Conservation (phyloP, 2,113 vertebrate genomes). For the Stictonetta naevosa region DNA sequence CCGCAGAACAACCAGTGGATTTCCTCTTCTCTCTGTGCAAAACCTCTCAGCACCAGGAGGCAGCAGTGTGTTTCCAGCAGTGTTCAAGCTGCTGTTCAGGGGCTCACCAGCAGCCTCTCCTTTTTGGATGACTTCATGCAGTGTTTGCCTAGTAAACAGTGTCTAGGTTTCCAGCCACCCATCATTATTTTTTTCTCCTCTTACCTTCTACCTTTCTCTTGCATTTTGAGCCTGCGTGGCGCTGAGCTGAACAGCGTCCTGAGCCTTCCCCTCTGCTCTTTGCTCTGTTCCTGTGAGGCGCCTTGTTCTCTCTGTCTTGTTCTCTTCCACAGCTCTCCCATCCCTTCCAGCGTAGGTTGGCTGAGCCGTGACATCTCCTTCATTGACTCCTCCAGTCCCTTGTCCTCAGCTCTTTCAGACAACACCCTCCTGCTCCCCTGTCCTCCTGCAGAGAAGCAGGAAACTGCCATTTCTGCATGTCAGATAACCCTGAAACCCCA, state of each 20-base stretch:
- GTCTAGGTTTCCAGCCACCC: neutral
- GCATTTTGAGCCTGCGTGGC: neutral
- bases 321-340: neutral
- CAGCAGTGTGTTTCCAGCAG: neutral
- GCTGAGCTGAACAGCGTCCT: neutral
- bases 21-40: neutral
- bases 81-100: neutral
- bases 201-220: neutral
- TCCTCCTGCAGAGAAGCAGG: neutral
- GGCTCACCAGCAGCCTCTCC: neutral
- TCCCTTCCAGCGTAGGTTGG: neutral
- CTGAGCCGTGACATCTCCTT: neutral
- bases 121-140: neutral
- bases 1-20: neutral
- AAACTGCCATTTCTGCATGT: neutral
- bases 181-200: neutral
- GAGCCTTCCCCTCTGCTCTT: neutral
- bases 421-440: neutral
- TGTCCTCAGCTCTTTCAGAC: neutral
- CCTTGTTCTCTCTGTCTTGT: neutral
- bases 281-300: neutral
- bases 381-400: fast-evolving
- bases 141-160: slow-evolving; percentile 21
- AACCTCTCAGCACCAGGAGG: neutral
- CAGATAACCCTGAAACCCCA: neutral